A percentile compares a stretch with the other conserved stretches of the same genome.
Conservation (phyloP, 2,113 vertebrate genomes). For the Corythornis vintsioides region DNA sequence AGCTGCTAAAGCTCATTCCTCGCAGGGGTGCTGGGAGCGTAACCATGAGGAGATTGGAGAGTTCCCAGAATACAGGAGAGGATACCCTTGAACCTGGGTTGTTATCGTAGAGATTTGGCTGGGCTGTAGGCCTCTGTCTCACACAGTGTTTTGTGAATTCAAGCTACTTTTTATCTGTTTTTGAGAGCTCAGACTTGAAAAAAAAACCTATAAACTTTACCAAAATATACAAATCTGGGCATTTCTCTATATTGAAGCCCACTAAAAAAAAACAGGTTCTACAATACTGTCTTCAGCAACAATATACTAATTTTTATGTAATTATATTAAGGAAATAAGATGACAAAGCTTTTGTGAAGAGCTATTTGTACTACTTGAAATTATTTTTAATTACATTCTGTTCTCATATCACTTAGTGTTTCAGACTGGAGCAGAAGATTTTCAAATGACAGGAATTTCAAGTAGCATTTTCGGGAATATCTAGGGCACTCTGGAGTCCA, state of each 20-base stretch:
- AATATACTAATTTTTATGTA: background rate
- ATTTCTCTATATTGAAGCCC: background rate
- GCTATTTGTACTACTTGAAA: background rate
- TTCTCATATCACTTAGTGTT: background rate
- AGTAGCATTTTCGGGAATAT: background rate
- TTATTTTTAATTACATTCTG: background rate
- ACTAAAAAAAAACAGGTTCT: background rate
- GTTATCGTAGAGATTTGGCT: fast-evolving
- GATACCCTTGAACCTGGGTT: background rate
- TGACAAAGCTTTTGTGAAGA: background rate
- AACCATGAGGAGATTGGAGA: background rate
- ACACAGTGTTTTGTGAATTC: background rate
- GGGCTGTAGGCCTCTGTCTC: background rate
- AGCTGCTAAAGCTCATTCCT: background rate
- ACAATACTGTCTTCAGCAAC: background rate
- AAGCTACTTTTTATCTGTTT: background rate
- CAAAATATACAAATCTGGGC: background rate
- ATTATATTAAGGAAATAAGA: background rate
- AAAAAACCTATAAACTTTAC: too few relatives aligned
- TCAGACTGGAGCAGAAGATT: background rate
- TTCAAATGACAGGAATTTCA: background rate
- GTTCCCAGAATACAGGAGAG: background rate
- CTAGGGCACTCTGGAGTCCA: background rate
- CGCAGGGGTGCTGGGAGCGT: fast-evolving
- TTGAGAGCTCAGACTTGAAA: background rate